Evolutionary conservation across 2,113 vertebrate genomes (phyloP).

Genomic region (Sminthopsis crassicaudata): DNA sequence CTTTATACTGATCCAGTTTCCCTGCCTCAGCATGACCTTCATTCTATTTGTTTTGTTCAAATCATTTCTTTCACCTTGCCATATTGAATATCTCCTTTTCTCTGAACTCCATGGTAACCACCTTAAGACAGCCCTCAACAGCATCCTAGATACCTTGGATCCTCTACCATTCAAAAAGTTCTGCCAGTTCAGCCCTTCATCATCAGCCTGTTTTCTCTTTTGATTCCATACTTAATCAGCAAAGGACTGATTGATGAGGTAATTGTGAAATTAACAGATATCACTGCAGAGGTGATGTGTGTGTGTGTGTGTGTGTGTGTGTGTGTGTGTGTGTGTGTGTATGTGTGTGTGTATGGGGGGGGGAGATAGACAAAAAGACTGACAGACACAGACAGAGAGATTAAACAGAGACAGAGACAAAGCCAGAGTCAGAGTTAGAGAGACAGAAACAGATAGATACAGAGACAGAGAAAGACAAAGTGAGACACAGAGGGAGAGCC

Average conservation of each 20-base stretch:
- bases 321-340: too few species aligned
- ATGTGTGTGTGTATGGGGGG: too few species aligned
- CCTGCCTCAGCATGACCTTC: neutral
- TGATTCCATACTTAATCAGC: neutral
- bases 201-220: neutral
- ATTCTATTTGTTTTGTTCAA: neutral
- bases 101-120: neutral
- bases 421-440: too few species aligned
- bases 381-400: neutral
- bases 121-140: constrained; percentile 5
- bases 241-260: neutral
- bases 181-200: neutral
- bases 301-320: too few species aligned
- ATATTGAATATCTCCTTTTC: neutral
- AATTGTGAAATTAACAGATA: neutral
- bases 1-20: neutral
- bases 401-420: neutral
- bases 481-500: neutral
- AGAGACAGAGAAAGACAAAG: too few species aligned
- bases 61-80: neutral
- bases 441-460: neutral
- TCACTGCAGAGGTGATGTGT: neutral
- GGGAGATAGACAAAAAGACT: neutral
- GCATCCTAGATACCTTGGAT: neutral
- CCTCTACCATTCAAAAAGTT: neutral